Conservation (phyloP, 2,113 vertebrate genomes). For the Cyphomyrus discorhynchus region DNA sequence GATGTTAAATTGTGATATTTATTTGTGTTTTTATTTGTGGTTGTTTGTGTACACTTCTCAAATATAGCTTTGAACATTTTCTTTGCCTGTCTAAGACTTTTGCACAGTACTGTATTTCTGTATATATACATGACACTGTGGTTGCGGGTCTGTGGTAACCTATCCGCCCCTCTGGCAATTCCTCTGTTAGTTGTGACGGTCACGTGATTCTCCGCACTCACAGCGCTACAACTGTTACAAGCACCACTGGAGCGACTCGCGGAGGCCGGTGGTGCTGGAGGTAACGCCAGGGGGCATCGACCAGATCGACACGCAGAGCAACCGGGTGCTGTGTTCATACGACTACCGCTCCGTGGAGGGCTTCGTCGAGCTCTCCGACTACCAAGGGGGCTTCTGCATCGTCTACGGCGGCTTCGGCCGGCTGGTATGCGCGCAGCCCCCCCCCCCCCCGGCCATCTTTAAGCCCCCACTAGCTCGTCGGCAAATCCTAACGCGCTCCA, state of each 20-base stretch:
- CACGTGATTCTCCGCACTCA: background rate
- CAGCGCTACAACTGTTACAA: conserved; percentile 96
- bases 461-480: background rate
- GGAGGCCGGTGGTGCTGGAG: conserved; percentile 82
- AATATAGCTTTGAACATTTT: background rate
- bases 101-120: background rate
- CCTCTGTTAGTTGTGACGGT: background rate
- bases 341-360: conserved; percentile 98
- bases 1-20: background rate
- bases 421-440: conserved; percentile 66
- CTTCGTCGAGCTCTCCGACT: conserved; percentile 85
- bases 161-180: background rate
- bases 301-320: conserved; percentile 87
- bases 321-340: conserved; percentile 90
- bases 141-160: background rate
- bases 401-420: conserved; percentile 92
- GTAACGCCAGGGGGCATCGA: conserved; percentile 95
- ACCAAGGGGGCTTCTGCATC: conserved; percentile 93
- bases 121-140: background rate
- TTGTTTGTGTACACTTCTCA: background rate
- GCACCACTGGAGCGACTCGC: conserved; percentile 91
- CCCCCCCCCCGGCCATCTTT: background rate
- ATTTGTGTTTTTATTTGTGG: background rate
- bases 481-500: background rate
- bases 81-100: background rate